These are phyloP conservation scores for Platichthys flesus DNA, from an alignment of 2,113 vertebrate genomes.

Conservation along the genomic window DNA sequence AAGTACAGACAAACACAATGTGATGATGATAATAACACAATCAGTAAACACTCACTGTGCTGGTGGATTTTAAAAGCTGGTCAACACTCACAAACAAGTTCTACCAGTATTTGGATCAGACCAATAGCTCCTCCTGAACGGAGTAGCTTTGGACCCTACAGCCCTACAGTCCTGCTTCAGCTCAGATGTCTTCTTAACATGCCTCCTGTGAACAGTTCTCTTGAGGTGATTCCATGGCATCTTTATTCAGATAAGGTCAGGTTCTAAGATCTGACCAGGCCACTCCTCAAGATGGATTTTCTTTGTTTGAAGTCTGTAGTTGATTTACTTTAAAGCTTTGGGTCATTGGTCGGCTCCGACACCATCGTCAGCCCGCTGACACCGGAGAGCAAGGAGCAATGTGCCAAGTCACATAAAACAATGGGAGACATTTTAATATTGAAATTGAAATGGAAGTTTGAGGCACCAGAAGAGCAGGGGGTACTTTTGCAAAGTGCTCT, in stretches of 20 bases:
- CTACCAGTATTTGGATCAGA: background rate
- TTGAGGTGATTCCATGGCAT: background rate
- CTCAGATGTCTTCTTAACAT: background rate
- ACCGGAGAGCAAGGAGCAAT: slow-evolving; percentile 58
- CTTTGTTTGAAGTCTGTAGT: background rate
- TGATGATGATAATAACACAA: no score
- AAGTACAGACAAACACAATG: no score
- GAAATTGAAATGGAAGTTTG: slow-evolving; percentile 69
- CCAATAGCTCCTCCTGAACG: no score
- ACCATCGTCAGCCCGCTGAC: slow-evolving; percentile 61
- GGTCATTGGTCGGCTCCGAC: background rate
- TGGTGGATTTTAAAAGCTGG: no score
- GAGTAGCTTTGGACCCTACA: background rate
- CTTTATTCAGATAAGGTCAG: background rate
- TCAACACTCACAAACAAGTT: no score
- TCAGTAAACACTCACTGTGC: no score
- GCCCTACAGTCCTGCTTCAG: background rate
- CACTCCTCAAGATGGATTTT: background rate
- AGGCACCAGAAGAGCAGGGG: slow-evolving; percentile 7
- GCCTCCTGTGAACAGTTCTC: background rate
- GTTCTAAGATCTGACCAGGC: background rate
- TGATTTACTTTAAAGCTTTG: background rate
- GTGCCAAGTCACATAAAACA: slow-evolving; percentile 80
- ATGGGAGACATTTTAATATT: slow-evolving; percentile 78
- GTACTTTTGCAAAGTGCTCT: slow-evolving; percentile 37